These are phyloP conservation scores for Aethina tumida DNA, from an alignment of 1,140 invertebrate species.

Conservation along the genomic window DNA sequence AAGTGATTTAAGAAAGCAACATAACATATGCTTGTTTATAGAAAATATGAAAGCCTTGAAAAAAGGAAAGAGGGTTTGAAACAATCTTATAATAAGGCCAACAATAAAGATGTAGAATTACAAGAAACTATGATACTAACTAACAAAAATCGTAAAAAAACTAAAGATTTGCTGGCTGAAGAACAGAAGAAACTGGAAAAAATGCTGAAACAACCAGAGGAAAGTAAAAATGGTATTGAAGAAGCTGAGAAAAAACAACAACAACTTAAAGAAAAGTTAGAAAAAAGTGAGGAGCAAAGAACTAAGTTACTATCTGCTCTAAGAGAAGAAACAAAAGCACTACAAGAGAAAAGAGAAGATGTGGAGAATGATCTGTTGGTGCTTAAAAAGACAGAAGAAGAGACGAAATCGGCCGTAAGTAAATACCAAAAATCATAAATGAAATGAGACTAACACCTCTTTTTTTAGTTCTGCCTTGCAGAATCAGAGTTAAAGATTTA, in stretches of 20 bases:
- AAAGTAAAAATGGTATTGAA: slow-evolving; percentile 47
- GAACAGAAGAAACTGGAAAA: slow-evolving; percentile 54
- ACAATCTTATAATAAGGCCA: slow-evolving; percentile 46
- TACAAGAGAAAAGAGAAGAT: slow-evolving; percentile 56
- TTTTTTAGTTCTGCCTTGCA: slow-evolving; percentile 54
- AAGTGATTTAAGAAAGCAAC: background rate
- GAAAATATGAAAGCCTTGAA: slow-evolving; percentile 44
- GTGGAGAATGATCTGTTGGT: slow-evolving; percentile 56
- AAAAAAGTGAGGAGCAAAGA: slow-evolving; percentile 48
- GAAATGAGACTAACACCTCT: slow-evolving; percentile 7
- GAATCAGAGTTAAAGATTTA: slow-evolving; percentile 77
- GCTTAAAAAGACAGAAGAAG: slow-evolving; percentile 60
- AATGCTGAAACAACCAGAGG: slow-evolving; percentile 42
- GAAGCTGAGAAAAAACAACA: slow-evolving; percentile 53
- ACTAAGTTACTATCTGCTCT: slow-evolving; percentile 45
- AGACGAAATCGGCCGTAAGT: slow-evolving; percentile 55
- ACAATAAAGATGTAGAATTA: slow-evolving; percentile 50
- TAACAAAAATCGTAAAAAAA: slow-evolving; percentile 57
- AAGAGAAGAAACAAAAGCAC: slow-evolving; percentile 44
- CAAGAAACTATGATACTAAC: slow-evolving; percentile 51
- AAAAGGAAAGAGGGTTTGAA: slow-evolving; percentile 48
- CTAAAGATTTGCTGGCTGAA: slow-evolving; percentile 43
- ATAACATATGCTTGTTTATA: slow-evolving; percentile 23
- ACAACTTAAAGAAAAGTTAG: slow-evolving; percentile 41
- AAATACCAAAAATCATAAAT: background rate